A percentile compares a stretch with the other conserved stretches of the same genome.
Evolutionary conservation across 2,888 invertebrate genomes (phyloP).

Genomic region (Scotopteryx bipunctaria): DNA sequence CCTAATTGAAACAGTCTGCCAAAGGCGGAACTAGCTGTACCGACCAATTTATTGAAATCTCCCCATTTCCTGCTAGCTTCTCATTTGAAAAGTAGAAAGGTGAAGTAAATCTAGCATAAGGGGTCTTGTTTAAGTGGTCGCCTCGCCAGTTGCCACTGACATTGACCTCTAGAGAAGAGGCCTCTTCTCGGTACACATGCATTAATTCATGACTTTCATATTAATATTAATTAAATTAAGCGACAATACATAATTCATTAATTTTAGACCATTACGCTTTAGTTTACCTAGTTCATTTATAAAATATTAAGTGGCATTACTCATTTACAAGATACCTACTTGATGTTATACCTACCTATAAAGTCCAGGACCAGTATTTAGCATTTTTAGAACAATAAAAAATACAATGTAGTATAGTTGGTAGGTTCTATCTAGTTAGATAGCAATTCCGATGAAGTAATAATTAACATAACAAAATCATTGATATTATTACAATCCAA

Average conservation of each 20-base stretch:
- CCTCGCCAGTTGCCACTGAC: constrained; percentile 54
- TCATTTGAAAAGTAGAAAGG: constrained; percentile 47
- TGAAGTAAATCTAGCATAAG: constrained; percentile 45
- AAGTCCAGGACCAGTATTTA: no score
- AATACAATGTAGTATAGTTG: no score
- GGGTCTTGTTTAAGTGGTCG: constrained; percentile 52
- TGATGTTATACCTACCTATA: background rate
- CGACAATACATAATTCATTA: constrained; percentile 33
- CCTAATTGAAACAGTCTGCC: constrained; percentile 22
- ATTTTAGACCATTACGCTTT: background rate
- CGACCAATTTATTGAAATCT: constrained; percentile 49
- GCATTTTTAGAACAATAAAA: no score
- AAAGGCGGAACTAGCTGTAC: constrained; percentile 59
- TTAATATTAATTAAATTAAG: constrained; percentile 66
- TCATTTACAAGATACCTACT: no score
- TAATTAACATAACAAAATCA: no score
- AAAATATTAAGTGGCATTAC: no score
- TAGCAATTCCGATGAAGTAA: no score
- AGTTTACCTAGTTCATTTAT: background rate
- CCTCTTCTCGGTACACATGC: constrained; percentile 55
- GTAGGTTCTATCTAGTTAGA: no score
- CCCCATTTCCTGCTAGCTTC: constrained; percentile 43
- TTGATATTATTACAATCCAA: no score
- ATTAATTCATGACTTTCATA: constrained; percentile 67
- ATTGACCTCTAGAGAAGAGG: constrained; percentile 74